Base-by-base conservation (phyloP, 1,140 invertebrate species). In the Notospermus geniculatus region DNA sequence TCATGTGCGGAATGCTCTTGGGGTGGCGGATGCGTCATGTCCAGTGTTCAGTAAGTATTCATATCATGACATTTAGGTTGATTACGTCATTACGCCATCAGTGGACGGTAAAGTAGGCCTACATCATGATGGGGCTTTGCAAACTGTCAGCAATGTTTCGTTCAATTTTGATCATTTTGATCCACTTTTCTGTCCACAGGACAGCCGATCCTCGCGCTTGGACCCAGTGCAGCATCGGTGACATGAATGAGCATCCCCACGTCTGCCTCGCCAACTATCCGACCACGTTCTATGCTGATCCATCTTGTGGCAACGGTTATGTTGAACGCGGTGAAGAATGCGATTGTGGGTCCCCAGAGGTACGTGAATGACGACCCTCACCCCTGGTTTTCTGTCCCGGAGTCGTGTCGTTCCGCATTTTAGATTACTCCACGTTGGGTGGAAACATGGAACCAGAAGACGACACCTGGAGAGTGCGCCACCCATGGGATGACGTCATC, bases 181-280 rank as follows among this genome's bases (percentile, higher is more conserved):
- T n/a, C n/a, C n/a, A n/a, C n/a, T n/a, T 27, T 22, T 55, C 17
- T 55, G 22, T 25, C 9, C 27, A 2, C 54, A 55, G 54, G n/a
- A 7, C 19, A 55, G 9, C 54, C 9, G 19, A 22, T 29, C 54
- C 54, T 25, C 22, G 17, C 13, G 22, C 54, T 9, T 55, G 22
- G 22, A 55, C 54, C 11, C 54, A 55, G 25, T 55, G 54, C 25
- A 55, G 54, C 28, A 29, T 30, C 28, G 54, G 27, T 27, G 54
- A 55, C n/a, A 55, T 55, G 19, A 55, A 55, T 9, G 28, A 22
- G 9, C 22, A 55, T 29, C 19, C 17, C n/a, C n/a, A n/a, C 11
- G 28, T n/a, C 28, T 55, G 54, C 28, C 28, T 55, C 2, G 28
- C 22, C n/a, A 29, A 55, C 25, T n/a, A 22, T 9, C 54, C 54